Evolutionary conservation across 2,888 invertebrate genomes (phyloP), one percentile per base, ranked within the genome.

Genomic region (Pristionchus fissidentatus): DNA sequence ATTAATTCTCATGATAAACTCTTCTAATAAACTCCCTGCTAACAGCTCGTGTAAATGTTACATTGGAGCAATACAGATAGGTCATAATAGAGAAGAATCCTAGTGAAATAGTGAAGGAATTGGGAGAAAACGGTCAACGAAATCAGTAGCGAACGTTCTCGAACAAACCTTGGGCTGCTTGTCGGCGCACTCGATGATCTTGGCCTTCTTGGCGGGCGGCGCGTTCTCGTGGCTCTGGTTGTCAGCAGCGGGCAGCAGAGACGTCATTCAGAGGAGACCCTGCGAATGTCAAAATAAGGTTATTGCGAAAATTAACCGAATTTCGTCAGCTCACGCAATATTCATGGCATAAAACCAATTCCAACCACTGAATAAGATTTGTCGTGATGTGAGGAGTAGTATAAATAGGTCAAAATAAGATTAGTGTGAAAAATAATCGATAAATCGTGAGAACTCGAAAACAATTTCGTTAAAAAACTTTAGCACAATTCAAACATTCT

Each of bases 161-260:
- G 70, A 22, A 49, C 46, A 7, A 41, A 78, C 83, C 83, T 84
- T 41, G 32, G 79, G 49, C 46, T 82, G 80, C 46, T 70, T 83
- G 52, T 84, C 82, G 22, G 83, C 46, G 29, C 49, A 41, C 83
- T 85, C 85, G 38, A 85, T 38, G 60, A 85, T 60, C 43, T 70
- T 75, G n/a, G 85, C 84, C 29, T 60, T 83, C 78, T 85, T 85
- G 78, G 77, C 43, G 35, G 85, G 85, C 41, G 85, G 85, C 22
- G 84, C 38, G 79, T 79, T 79, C 79, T 79, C 79, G 70, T 70
- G 70, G 43, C 41, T 57, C 57, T 38, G 10, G 55, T 79, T 57
- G 22, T 79, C 57, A 26, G 38, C 26, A 19, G 22, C 26, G 13
- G 55, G 8, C n/a, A 55, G 55, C 55, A 46, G 26, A 15, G 79